Percentiles rank a stretch among this genome's conserved stretches.
Conservation (phyloP, 2,113 vertebrate species). For the Puffinus mauretanicus region DNA sequence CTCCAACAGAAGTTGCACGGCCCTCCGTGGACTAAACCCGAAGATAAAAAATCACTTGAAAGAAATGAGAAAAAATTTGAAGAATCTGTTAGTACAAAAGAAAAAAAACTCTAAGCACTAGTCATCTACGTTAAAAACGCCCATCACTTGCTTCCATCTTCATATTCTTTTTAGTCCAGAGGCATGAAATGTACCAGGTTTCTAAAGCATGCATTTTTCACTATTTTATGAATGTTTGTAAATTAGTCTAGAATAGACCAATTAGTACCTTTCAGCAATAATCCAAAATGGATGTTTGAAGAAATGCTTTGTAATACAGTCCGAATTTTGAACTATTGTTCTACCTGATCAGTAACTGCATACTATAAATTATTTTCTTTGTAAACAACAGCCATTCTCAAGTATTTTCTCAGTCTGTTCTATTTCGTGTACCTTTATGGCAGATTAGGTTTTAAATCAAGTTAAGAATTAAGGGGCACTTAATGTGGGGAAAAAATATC, state of each 20-base stretch:
- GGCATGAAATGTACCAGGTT: conserved; percentile 71
- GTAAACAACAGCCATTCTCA: conserved; percentile 22
- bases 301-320: conserved; percentile 58
- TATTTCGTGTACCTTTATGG: conserved; percentile 4
- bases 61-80: conserved; percentile 47
- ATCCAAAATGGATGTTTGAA: conserved; percentile 58
- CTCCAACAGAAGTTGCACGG: conserved; percentile 67
- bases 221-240: conserved; percentile 77
- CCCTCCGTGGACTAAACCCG: conserved; percentile 60
- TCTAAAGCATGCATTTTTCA: conserved; percentile 78
- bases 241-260: conserved; percentile 65
- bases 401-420: conserved; percentile 36
- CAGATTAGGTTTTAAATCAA: background rate
- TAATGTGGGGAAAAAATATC: background rate
- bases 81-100: conserved; percentile 48
- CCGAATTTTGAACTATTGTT: conserved; percentile 27
- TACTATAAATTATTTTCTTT: conserved; percentile 51
- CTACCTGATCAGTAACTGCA: conserved; percentile 46
- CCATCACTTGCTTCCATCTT: conserved; percentile 41
- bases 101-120: conserved; percentile 59
- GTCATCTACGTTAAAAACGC: background rate
- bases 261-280: conserved; percentile 74
- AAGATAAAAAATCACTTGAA: conserved; percentile 52
- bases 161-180: conserved; percentile 63
- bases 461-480: background rate